phyloP scores from a whole-genome alignment of 2,797 vertebrate genomes.

The Pelobates cultripes region DNA sequence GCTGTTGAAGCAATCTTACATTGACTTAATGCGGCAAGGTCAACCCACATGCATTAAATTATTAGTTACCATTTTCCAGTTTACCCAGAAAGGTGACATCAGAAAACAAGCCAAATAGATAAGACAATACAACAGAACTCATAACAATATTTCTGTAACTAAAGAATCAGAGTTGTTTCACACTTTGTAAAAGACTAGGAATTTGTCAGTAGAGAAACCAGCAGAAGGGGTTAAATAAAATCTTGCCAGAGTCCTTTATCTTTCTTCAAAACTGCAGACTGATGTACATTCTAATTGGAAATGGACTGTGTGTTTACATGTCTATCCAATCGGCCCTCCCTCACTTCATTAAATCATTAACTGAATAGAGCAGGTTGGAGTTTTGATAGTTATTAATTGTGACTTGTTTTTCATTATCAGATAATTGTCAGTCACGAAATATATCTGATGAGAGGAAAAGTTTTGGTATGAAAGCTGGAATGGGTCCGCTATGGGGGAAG shows the following conservation, averaged over 20 bases:
- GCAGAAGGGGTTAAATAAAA: constrained; percentile 24
- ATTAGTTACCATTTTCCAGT: too few relatives aligned
- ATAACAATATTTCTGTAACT: too few relatives aligned
- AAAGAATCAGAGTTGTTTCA: too few relatives aligned
- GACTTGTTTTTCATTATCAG: constrained; percentile 95
- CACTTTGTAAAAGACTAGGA: too few relatives aligned
- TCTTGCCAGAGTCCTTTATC: constrained; percentile 17
- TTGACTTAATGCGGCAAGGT: too few relatives aligned
- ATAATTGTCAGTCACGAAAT: constrained; percentile 90
- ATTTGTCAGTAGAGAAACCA: too few relatives aligned
- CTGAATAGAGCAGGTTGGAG: constrained; percentile 80
- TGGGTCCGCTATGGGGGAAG: constrained; percentile 11
- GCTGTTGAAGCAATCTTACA: too few relatives aligned
- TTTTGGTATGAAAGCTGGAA: constrained; percentile 36
- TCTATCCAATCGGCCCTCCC: constrained; percentile 68
- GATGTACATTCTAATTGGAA: constrained; percentile 71
- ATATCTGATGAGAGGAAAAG: constrained; percentile 68
- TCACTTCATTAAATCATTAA: constrained; percentile 84
- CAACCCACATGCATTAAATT: too few relatives aligned
- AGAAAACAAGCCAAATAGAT: too few relatives aligned
- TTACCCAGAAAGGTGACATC: too few relatives aligned
- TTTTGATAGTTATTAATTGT: constrained; percentile 93
- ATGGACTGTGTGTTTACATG: constrained; percentile 67
- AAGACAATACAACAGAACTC: too few relatives aligned
- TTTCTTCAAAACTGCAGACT: constrained; percentile 46